Percentiles rank a stretch among this genome's conserved stretches.
Conservation (phyloP, 2,797 vertebrate genomes). For the Apogon hyalosoma region DNA sequence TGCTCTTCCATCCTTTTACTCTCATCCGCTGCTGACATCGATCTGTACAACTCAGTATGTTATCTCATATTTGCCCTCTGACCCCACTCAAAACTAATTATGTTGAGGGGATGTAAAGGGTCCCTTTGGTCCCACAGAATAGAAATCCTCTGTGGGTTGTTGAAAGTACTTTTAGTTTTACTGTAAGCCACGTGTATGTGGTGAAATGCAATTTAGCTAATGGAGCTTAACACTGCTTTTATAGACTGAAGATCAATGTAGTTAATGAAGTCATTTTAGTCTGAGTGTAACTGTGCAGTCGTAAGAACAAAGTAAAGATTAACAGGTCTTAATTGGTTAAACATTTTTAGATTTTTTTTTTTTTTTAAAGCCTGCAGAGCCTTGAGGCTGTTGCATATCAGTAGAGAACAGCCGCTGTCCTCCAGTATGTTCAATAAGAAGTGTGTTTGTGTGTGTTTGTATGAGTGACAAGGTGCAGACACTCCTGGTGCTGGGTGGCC, state of each 20-base stretch:
- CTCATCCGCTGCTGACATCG: slow-evolving; percentile 25
- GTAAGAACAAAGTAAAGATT: slow-evolving; percentile 30
- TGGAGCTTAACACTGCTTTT: slow-evolving; percentile 35
- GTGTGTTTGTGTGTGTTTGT: slow-evolving; percentile 31
- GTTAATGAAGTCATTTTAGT: slow-evolving; percentile 27
- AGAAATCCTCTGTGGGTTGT: slow-evolving; percentile 19
- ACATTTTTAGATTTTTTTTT: slow-evolving; percentile 18
- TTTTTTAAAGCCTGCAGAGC: slow-evolving; percentile 1
- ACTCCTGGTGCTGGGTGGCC: slow-evolving; percentile 69
- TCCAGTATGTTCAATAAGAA: slow-evolving; percentile 29
- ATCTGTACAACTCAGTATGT: slow-evolving; percentile 17
- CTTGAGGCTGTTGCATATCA: not conserved
- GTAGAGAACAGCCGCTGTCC: slow-evolving; percentile 26
- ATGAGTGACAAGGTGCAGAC: slow-evolving; percentile 70
- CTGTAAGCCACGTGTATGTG: slow-evolving; percentile 3
- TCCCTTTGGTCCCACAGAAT: slow-evolving; percentile 40
- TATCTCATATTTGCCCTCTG: slow-evolving; percentile 46
- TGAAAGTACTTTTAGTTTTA: slow-evolving; percentile 8
- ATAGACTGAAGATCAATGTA: slow-evolving; percentile 46
- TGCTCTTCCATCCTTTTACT: slow-evolving; percentile 4
- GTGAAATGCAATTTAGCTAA: slow-evolving; percentile 56
- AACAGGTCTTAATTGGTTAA: slow-evolving; percentile 25
- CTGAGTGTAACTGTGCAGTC: slow-evolving; percentile 7
- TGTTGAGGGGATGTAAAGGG: slow-evolving; percentile 35
- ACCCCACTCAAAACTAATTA: slow-evolving; percentile 48